Percentiles rank a stretch among this genome's conserved stretches.
These are phyloP conservation scores for Gallinago undulata DNA, from an alignment of 2,113 vertebrate genomes.

Conservation along the genomic window DNA sequence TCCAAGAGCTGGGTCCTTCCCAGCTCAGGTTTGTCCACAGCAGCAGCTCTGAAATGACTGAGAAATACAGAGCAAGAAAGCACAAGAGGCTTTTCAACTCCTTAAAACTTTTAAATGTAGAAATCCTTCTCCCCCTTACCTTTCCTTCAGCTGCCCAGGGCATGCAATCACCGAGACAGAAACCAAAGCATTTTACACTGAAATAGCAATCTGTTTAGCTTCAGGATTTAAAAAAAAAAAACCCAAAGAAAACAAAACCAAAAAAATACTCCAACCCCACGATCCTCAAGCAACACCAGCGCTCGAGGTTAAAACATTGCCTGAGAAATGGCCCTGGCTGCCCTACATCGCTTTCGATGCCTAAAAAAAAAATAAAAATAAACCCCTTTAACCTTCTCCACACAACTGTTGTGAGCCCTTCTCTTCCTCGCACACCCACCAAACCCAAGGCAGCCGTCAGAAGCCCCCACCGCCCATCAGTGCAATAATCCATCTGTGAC, in stretches of 20 bases:
- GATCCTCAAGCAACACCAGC: not conserved
- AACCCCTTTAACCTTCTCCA: not conserved
- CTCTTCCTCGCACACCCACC: not conserved
- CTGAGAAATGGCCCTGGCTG: not conserved
- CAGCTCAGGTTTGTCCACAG: not conserved
- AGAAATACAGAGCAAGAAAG: not conserved
- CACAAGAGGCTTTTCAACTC: not conserved
- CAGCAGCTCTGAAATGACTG: not conserved
- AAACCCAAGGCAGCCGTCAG: not conserved
- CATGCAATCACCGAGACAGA: not conserved
- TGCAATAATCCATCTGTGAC: not conserved
- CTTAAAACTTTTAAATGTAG: not conserved
- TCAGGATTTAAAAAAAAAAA: not conserved
- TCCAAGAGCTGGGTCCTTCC: not conserved
- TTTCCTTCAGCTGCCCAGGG: slow-evolving; percentile 9
- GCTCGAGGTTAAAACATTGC: not conserved
- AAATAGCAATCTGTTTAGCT: not conserved
- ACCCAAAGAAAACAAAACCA: no score
- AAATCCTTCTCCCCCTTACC: not conserved
- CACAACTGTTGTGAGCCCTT: slow-evolving; percentile 60
- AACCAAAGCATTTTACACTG: not conserved
- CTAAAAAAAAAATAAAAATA: not conserved
- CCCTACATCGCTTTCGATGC: not conserved
- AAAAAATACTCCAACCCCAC: not conserved
- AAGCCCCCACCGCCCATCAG: not conserved